Percentiles rank a stretch among this genome's conserved stretches.
These are phyloP conservation scores for Rhyacophila evoluta DNA, from an alignment of 2,888 invertebrate species.

Conservation along the genomic window DNA sequence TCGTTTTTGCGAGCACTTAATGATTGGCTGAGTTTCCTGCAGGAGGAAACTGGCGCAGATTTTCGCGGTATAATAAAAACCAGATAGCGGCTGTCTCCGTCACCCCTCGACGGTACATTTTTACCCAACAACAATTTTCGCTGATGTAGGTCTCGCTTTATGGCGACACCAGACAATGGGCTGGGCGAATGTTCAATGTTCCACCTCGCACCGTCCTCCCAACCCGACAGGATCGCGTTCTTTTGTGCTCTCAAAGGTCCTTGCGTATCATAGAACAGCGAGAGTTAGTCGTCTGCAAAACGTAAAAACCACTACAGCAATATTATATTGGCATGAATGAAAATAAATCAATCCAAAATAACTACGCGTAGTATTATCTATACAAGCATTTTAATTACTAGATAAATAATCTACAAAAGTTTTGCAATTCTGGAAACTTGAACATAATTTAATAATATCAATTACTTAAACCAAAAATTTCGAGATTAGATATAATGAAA, in stretches of 20 bases:
- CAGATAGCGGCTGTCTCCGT: conserved; percentile 47
- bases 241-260: conserved; percentile 2
- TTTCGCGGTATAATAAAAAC: conserved; percentile 50
- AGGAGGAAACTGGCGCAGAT: conserved; percentile 38
- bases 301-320: too few species aligned
- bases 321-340: too few species aligned
- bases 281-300: not conserved
- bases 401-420: too few species aligned
- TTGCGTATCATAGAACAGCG: not conserved
- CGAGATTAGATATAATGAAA: too few species aligned
- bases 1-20: conserved; percentile 18
- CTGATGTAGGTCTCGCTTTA: conserved; percentile 53
- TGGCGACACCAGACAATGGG: conserved; percentile 47
- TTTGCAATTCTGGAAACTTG: too few species aligned
- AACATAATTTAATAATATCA: too few species aligned
- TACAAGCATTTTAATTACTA: too few species aligned
- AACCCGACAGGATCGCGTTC: not conserved
- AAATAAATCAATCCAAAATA: too few species aligned
- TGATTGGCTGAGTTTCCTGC: conserved; percentile 17
- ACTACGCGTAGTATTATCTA: too few species aligned
- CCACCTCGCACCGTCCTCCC: not conserved
- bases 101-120: not conserved
- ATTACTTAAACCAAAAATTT: too few species aligned
- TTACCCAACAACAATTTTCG: conserved; percentile 37
- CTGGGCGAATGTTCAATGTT: conserved; percentile 37